Percentiles rank a stretch among this genome's conserved stretches.
Evolutionary conservation across 2,113 vertebrate genomes (phyloP).

Genomic region (Notarius quadriscutis): DNA sequence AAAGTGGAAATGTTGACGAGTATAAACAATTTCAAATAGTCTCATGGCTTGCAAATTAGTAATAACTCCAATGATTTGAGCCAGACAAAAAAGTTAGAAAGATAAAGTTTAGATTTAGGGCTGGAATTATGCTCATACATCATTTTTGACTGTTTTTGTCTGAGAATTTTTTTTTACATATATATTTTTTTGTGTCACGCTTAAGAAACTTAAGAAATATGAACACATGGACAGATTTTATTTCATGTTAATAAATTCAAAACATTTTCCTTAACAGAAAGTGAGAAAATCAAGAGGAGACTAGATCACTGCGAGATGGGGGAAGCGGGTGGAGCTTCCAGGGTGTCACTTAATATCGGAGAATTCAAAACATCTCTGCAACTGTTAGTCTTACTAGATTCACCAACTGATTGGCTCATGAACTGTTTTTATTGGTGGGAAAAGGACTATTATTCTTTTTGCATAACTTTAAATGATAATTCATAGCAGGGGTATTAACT

Average conservation of each 20-base stretch:
- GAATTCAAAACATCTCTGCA: background rate
- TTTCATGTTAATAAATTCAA: background rate
- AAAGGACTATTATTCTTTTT: background rate
- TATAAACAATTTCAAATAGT: constrained; percentile 14
- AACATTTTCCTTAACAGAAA: background rate
- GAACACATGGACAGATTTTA: no score
- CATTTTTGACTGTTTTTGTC: background rate
- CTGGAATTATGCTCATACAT: background rate
- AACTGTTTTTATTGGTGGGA: background rate
- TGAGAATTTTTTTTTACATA: no score
- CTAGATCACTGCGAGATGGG: background rate
- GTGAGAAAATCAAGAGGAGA: background rate
- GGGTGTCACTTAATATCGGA: background rate
- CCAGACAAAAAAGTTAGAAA: background rate
- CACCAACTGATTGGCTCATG: background rate
- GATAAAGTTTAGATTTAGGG: background rate
- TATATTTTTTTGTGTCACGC: background rate
- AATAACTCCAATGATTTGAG: background rate
- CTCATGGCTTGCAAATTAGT: constrained; percentile 6
- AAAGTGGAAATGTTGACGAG: background rate
- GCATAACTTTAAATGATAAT: background rate
- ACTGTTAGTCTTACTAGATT: background rate
- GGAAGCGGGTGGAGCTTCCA: background rate
- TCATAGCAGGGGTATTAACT: background rate
- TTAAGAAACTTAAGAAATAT: background rate